phyloP scores from a whole-genome alignment of 2,797 vertebrate genomes.

The Heterohyrax brucei region DNA sequence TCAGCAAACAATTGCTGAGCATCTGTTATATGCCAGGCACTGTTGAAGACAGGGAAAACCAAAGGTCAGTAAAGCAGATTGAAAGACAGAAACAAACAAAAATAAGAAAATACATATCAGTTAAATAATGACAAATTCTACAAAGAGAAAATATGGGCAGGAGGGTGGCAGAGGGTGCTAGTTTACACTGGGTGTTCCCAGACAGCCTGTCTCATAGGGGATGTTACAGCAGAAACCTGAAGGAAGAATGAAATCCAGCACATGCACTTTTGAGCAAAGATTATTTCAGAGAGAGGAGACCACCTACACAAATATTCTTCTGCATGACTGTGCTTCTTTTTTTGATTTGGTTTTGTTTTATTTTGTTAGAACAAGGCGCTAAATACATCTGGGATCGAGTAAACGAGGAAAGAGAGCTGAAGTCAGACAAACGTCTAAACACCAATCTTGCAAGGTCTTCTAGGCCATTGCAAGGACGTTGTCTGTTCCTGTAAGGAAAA shows the following conservation, averaged over 20 bases:
- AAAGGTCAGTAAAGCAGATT: not conserved
- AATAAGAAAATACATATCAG: not conserved
- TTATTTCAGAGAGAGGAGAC: not conserved
- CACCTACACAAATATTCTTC: not conserved
- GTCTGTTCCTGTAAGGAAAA: conserved; percentile 10
- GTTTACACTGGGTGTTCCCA: not conserved
- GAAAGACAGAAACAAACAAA: not conserved
- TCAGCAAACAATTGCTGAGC: not conserved
- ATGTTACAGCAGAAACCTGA: not conserved
- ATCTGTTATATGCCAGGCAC: not conserved
- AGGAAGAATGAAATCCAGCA: not conserved
- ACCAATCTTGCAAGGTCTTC: not conserved
- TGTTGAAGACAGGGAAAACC: not conserved
- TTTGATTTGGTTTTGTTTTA: not conserved
- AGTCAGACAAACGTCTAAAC: conserved; percentile 4
- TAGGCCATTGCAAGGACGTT: not conserved
- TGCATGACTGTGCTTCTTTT: not conserved
- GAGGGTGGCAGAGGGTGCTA: not conserved
- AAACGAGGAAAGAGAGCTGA: not conserved
- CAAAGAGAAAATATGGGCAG: not conserved
- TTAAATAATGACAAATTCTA: not conserved
- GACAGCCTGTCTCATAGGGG: not conserved
- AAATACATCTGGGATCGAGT: not conserved
- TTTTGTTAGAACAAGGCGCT: not conserved
- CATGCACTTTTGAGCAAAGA: not conserved